phyloP scores from a whole-genome alignment of 2,113 vertebrate genomes.

The Bagarius yarrelli region DNA sequence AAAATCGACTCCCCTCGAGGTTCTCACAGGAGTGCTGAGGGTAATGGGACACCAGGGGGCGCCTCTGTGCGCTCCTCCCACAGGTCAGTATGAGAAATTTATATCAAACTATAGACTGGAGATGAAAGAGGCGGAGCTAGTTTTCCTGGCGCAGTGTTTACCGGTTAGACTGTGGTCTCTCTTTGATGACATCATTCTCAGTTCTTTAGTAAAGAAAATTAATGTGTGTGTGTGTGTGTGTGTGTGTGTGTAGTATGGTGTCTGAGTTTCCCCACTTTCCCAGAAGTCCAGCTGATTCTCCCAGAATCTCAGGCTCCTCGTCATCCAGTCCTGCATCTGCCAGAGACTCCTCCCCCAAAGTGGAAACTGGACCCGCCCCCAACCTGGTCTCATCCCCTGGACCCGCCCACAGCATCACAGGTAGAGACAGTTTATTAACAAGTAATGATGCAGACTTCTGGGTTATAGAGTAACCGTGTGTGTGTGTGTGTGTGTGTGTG shows the following conservation, averaged over 20 bases:
- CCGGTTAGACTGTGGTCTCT: background rate
- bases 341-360: conserved; percentile 3
- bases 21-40: conserved; percentile 68
- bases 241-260: conserved; percentile 62
- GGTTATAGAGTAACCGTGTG: too few relatives aligned
- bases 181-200: background rate
- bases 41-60: conserved; percentile 73
- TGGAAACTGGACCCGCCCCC: background rate
- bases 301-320: conserved; percentile 58
- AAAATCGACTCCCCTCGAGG: conserved; percentile 67
- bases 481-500: background rate
- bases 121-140: background rate
- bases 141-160: background rate
- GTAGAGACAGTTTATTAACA: conserved; percentile 1
- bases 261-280: conserved; percentile 69
- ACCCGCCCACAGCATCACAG: background rate
- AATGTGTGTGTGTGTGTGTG: background rate
- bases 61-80: conserved; percentile 70
- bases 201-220: background rate
- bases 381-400: background rate
- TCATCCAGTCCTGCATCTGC: conserved; percentile 19
- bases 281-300: conserved; percentile 67
- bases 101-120: too few relatives aligned
- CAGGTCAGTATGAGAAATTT: conserved; percentile 72
- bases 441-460: background rate